Conservation (phyloP, 2,888 invertebrate genomes). For the Gasteruption jaculator region DNA sequence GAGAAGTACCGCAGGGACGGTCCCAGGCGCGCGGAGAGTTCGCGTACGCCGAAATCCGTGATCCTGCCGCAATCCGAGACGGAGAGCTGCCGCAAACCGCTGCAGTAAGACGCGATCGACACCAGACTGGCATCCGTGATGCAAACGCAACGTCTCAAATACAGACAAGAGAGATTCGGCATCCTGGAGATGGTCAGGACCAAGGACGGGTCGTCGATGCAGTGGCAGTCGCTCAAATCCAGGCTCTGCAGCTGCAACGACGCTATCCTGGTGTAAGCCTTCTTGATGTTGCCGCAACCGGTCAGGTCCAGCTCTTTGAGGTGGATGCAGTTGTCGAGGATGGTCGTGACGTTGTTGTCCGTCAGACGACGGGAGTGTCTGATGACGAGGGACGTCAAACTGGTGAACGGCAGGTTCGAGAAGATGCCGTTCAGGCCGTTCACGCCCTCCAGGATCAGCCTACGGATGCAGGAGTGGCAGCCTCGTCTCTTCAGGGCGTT, state of each 20-base stretch:
- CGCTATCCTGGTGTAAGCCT: constrained; percentile 34
- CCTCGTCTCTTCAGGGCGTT: constrained; percentile 38
- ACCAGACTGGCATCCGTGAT: constrained; percentile 91
- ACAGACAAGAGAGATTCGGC: constrained; percentile 81
- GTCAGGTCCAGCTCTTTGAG: constrained; percentile 40
- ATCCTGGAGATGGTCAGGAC: constrained; percentile 81
- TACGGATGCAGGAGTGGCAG: constrained; percentile 35
- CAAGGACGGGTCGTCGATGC: constrained; percentile 79
- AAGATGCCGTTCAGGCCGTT: constrained; percentile 36
- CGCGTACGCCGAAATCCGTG: constrained; percentile 87
- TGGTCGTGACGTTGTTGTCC: constrained; percentile 36
- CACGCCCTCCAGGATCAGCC: constrained; percentile 40
- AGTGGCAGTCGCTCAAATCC: constrained; percentile 85
- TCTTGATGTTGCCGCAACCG: constrained; percentile 36
- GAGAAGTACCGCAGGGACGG: constrained; percentile 87
- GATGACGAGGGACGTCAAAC: constrained; percentile 49
- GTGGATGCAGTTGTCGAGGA: constrained; percentile 40
- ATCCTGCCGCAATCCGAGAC: constrained; percentile 87
- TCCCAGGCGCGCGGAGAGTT: constrained; percentile 77
- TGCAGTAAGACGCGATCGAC: constrained; percentile 85
- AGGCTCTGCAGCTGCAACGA: constrained; percentile 75
- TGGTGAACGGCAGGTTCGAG: constrained; percentile 36
- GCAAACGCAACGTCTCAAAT: constrained; percentile 81
- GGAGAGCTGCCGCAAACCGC: constrained; percentile 77
- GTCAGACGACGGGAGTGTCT: constrained; percentile 38